Base-by-base conservation (phyloP, 2,797 vertebrate species). In the Paguma larvata region DNA sequence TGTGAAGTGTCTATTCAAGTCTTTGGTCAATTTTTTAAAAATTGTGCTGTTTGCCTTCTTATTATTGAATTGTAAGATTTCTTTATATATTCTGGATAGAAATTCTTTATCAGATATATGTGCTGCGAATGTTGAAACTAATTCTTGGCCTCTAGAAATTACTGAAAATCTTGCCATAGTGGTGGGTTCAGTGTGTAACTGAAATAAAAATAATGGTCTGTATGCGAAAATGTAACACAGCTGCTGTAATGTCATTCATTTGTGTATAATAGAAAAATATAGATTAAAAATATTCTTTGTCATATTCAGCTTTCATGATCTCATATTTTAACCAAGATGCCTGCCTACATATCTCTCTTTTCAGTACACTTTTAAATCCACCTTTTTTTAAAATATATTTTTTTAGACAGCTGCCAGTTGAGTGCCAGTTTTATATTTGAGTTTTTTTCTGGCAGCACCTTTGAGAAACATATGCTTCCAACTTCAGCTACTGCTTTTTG, bases 381-480 rank as follows among this genome's bases (percentile, higher is more conserved):
- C 90, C 80, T 83, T 94, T 85, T 44, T 7, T 16, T 27, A 30
- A 91, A 48, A 11, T 56, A 1, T 18, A 12, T 92, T 79, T 82
- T 92, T 91, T 87, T 94, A 89, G 94, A 90, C 32, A 96, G 75
- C 79, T 98, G 83, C 95, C 94, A 91, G 4, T 44, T 94, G 78
- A 88, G 12, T 23, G 27, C 72, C 90, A 94, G 73, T 87, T 91
- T 97, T 70, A 93, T 68, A 68, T 96, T 97, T 96, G 89, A 94
- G 0, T 34, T 67, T 97, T 89, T 6, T 34, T 8, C 79, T 95
- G 94, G 98, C 97, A 97, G 51, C 77, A 30, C 19, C 90, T 91
- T 78, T 32, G 6, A 96, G 51, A 34, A 95, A 34, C 27, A 9
- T 89, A 86, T 82, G 89, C 75, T 98, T 94, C 89, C 84, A 97